These are phyloP conservation scores for Erpornis zantholeuca DNA, from an alignment of 2,113 vertebrate genomes.

Conservation along the genomic window DNA sequence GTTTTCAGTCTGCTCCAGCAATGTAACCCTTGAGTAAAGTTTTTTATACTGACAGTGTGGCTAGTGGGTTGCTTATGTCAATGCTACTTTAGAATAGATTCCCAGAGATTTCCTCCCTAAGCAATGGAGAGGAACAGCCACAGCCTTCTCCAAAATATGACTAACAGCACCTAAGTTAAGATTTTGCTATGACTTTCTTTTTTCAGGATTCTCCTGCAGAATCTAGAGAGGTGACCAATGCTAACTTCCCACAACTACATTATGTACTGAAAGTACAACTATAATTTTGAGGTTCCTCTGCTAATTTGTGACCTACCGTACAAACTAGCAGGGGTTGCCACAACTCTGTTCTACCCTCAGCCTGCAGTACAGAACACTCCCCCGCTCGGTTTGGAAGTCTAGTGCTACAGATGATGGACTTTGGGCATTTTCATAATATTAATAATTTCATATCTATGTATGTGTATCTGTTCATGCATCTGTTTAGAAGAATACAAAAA, in stretches of 20 bases:
- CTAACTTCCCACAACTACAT: not conserved
- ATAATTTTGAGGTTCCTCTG: not conserved
- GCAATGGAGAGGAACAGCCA: not conserved
- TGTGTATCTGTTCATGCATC: not conserved
- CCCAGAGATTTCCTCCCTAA: not conserved
- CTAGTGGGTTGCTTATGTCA: not conserved
- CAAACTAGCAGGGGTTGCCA: not conserved
- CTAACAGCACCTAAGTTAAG: not conserved
- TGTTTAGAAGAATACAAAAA: not conserved
- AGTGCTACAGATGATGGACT: not conserved
- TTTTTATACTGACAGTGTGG: not conserved
- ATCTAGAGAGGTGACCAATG: not conserved
- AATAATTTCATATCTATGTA: not conserved
- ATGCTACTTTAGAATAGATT: rapidly evolving
- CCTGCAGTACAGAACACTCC: not conserved
- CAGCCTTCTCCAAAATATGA: not conserved
- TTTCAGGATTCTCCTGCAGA: not conserved
- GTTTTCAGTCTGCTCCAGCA: not conserved
- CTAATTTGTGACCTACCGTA: not conserved
- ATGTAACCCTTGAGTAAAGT: not conserved
- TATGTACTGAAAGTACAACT: not conserved
- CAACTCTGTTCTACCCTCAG: not conserved
- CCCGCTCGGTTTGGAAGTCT: not conserved
- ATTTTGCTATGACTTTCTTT: not conserved
- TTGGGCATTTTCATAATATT: not conserved